A percentile compares a stretch with the other conserved stretches of the same genome.
Conservation (phyloP, 2,797 vertebrate genomes). For the Enteromius paludinosus region DNA sequence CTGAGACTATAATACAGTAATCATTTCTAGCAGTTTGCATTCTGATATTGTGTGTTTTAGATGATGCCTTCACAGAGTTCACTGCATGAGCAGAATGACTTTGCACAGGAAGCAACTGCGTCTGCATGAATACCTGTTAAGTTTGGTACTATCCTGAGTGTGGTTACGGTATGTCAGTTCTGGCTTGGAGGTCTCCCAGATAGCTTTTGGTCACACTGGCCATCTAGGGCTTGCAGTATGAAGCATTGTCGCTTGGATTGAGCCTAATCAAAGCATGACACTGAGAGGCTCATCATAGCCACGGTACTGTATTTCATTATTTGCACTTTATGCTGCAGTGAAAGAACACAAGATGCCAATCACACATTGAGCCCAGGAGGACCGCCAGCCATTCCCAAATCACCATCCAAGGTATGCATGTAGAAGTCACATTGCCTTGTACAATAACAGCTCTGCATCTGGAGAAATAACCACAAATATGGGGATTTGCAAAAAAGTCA, state of each 20-base stretch:
- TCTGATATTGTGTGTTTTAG: slow-evolving; percentile 32
- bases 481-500: not conserved
- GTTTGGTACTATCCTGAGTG: not conserved
- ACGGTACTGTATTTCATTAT: not conserved
- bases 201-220: not conserved
- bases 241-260: slow-evolving; percentile 30
- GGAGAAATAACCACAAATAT: not conserved
- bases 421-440: not conserved
- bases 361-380: slow-evolving; percentile 87
- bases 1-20: slow-evolving; percentile 5
- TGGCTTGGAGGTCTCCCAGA: slow-evolving; percentile 12
- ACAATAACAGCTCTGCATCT: not conserved
- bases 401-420: slow-evolving; percentile 90
- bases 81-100: slow-evolving; percentile 52
- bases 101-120: slow-evolving; percentile 29
- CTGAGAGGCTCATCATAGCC: not conserved
- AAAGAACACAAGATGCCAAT: slow-evolving; percentile 86
- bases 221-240: slow-evolving; percentile 27
- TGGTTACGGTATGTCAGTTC: not conserved
- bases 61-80: slow-evolving; percentile 14
- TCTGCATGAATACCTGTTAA: slow-evolving; percentile 51
- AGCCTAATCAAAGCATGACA: slow-evolving; percentile 54
- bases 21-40: slow-evolving; percentile 9
- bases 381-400: slow-evolving; percentile 88
- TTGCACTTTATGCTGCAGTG: slow-evolving; percentile 66